Evolutionary conservation across 2,888 invertebrate species (phyloP).

Genomic region (Prosapia bicincta): DNA sequence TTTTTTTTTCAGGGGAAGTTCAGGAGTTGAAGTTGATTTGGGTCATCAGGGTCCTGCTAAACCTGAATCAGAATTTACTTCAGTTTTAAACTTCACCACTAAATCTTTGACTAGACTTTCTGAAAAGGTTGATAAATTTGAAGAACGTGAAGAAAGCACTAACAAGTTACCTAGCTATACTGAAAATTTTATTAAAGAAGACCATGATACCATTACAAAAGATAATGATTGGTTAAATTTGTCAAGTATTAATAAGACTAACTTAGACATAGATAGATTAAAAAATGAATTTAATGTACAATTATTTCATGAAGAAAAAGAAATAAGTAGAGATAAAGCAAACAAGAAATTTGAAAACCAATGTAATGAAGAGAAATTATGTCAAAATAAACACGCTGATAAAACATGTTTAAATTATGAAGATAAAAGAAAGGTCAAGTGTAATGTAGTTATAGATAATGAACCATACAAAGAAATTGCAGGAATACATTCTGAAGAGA

Average conservation of each 20-base stretch:
- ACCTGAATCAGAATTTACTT: conserved; percentile 5
- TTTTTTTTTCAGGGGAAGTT: conserved; percentile 3
- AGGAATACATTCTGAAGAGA: background rate
- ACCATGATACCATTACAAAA: background rate
- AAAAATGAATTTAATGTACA: background rate
- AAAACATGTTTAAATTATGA: too few relatives aligned
- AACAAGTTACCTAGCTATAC: background rate
- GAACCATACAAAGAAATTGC: conserved; percentile 34
- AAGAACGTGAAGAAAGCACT: background rate
- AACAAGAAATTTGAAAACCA: background rate
- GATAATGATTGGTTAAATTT: background rate
- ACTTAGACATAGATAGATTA: background rate
- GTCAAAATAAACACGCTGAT: too few relatives aligned
- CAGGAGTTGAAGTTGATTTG: conserved; percentile 15
- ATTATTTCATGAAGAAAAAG: background rate
- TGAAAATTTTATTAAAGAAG: background rate
- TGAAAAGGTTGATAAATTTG: background rate
- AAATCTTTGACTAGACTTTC: background rate
- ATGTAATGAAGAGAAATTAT: background rate
- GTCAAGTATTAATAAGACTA: background rate
- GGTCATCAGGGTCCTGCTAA: conserved; percentile 21
- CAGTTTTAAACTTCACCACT: background rate
- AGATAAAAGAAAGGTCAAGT: background rate
- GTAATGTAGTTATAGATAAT: background rate
- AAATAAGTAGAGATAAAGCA: background rate